Percentiles rank a stretch among this genome's conserved stretches.
Evolutionary conservation across 2,888 invertebrate species (phyloP).

Genomic region (Diarsia dahlii): DNA sequence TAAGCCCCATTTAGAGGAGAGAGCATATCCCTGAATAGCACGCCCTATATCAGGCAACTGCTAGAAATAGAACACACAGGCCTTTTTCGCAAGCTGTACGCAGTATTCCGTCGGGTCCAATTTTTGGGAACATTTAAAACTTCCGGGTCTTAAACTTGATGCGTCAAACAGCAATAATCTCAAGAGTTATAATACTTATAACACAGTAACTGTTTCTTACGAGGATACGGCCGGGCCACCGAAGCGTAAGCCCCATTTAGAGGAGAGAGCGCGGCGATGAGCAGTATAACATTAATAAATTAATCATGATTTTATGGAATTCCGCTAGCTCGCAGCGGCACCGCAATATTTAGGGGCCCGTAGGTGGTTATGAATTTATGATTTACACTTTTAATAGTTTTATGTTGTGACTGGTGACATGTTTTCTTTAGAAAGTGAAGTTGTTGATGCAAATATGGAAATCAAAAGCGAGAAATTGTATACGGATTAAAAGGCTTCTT

Average conservation of each 20-base stretch:
- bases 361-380: conserved; percentile 3
- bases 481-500: no score
- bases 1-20: conserved; percentile 83
- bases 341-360: conserved; percentile 76
- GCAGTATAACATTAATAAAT: conserved; percentile 90
- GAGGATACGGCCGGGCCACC: conserved; percentile 80
- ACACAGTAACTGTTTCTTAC: conserved; percentile 57
- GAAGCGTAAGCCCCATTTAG: conserved; percentile 86
- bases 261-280: conserved; percentile 85
- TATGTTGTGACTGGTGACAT: not conserved
- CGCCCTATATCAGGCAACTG: not conserved
- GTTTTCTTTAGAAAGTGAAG: conserved; percentile 27
- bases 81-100: not conserved
- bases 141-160: no score
- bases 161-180: conserved; percentile 36
- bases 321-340: conserved; percentile 79
- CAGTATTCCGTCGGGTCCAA: not conserved
- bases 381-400: not conserved
- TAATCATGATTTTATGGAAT: conserved; percentile 90
- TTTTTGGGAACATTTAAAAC: no score
- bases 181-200: conserved; percentile 28
- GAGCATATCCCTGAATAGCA: conserved; percentile 62
- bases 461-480: no score
- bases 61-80: not conserved
- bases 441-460: not conserved